phyloP scores from a whole-genome alignment of 2,113 vertebrate species.

The Phycodurus eques region DNA sequence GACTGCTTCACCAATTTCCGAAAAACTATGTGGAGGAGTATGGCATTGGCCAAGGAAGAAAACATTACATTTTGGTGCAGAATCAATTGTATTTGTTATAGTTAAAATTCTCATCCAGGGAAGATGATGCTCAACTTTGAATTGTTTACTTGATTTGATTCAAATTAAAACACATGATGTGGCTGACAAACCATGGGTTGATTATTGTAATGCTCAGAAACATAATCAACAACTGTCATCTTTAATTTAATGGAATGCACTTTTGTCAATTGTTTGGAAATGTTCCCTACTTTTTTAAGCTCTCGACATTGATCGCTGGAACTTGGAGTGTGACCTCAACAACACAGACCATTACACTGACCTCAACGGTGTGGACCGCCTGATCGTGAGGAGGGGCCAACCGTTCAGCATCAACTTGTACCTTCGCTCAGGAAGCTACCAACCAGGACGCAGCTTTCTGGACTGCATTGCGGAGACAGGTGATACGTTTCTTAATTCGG shows the following conservation, averaged over 20 bases:
- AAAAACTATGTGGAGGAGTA: no score
- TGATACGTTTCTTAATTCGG: conserved; percentile 34
- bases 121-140: no score
- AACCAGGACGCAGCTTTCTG: conserved; percentile 75
- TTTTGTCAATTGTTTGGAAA: not conserved
- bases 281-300: conserved; percentile 56
- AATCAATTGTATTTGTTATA: no score
- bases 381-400: conserved; percentile 87
- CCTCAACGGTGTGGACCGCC: conserved; percentile 68
- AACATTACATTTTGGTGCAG: no score
- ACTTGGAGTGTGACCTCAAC: conserved; percentile 81
- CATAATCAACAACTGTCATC: no score
- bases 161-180: no score
- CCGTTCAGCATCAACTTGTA: conserved; percentile 78
- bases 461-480: conserved; percentile 79
- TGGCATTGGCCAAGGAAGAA: no score
- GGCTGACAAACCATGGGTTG: no score
- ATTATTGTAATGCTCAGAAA: no score
- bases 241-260: not conserved
- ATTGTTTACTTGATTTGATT: no score
- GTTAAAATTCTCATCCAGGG: no score
- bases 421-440: conserved; percentile 76
- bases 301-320: conserved; percentile 76
- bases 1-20: no score
- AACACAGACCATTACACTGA: conserved; percentile 80